These are phyloP conservation scores for Pachliopta kotzebuea DNA, from an alignment of 2,888 invertebrate species.

Conservation along the genomic window DNA sequence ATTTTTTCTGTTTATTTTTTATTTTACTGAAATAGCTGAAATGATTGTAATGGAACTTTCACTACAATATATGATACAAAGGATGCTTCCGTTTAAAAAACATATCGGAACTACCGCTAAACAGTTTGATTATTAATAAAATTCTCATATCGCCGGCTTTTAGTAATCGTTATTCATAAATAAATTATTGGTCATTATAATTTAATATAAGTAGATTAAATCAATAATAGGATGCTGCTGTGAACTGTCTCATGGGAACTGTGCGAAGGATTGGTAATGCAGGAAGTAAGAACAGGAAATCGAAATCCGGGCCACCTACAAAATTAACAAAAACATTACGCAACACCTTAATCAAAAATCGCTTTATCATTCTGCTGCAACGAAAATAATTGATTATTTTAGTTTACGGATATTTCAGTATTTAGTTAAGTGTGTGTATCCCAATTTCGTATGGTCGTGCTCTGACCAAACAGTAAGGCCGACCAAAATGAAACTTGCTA, in stretches of 20 bases:
- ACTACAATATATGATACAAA: too few species aligned
- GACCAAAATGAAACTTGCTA: too few species aligned
- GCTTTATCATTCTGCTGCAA: background rate
- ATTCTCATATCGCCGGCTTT: too few species aligned
- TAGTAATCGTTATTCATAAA: background rate
- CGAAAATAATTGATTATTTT: background rate
- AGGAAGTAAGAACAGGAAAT: constrained; percentile 24
- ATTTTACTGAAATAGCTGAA: too few species aligned
- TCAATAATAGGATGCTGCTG: constrained; percentile 15
- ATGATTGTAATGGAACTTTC: too few species aligned
- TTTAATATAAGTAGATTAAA: background rate
- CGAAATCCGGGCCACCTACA: constrained; percentile 20
- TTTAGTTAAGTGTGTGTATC: background rate
- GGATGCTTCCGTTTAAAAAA: too few species aligned
- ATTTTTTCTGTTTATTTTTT: too few species aligned
- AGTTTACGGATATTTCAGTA: background rate
- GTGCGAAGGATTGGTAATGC: background rate
- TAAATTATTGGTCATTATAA: background rate
- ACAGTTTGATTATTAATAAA: too few species aligned
- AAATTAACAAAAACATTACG: constrained; percentile 15
- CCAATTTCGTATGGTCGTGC: too few species aligned
- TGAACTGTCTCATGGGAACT: constrained; percentile 18
- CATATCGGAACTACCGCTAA: too few species aligned
- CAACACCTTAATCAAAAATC: constrained; percentile 3
- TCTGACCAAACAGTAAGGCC: too few species aligned